Evolutionary conservation across 2,888 invertebrate species (phyloP), one percentile per base, ranked within the genome.

Genomic region (Lasiommata megera): DNA sequence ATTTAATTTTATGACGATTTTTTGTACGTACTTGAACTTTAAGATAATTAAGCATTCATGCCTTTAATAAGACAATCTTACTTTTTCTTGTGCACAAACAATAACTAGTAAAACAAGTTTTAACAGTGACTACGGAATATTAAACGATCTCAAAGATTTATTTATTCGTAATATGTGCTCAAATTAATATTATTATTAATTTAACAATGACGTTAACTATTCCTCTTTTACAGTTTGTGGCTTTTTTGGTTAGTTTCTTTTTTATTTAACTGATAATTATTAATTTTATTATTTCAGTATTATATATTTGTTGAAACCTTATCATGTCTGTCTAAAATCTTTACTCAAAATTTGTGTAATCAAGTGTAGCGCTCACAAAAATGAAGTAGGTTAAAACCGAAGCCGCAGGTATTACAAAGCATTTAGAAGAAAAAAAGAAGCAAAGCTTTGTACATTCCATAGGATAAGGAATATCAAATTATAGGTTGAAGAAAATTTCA

Each of bases 201-300:
- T 16, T n/a, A 29, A 43, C 36, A 12, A 74, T 73, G 72, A 56
- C 63, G 50, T 58, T 61, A 14, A 46, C 61, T 11, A 65, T 75
- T 54, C 60, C 54, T 48, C 54, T 76, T 18, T 64, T 76, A 31
- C 66, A 75, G 54, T 62, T 68, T 43, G 68, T 75, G 48, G 70
- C 72, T n/a, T 72, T 71, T 66, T 57, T 74, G 64, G 74, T 74
- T 53, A 54, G 70, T 67, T 58, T 34, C 36, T 14, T 37, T 23
- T 14, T 31, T 43, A 54, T 50, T 8, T 23, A 44, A n/a, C 9
- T 7, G 41, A 38, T 6, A 28, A 6, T 6, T 17, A 12, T n/a
- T 37, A 8, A 50, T 54, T 28, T 37, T 38, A 18, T 18, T 17
- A 14, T 17, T 40, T 23, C 5, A 9, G 8, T 51, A 41, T 3